Evolutionary conservation across 2,888 invertebrate species (phyloP).

Genomic region (Branchellion lobata): DNA sequence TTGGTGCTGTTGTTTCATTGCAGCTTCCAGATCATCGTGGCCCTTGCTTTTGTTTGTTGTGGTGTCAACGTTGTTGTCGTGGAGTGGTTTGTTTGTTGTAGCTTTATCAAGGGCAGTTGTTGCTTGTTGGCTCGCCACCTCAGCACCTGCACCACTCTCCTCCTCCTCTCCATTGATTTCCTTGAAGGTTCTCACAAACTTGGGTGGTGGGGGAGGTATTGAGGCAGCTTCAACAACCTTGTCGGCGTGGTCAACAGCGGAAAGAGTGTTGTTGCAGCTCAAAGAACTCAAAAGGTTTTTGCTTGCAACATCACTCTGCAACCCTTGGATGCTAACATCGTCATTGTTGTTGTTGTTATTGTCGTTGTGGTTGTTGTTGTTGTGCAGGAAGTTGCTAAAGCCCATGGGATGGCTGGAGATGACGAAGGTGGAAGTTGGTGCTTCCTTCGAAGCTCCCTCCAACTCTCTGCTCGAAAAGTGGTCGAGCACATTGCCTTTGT

Average conservation of each 20-base stretch:
- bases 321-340: not conserved
- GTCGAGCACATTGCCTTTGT: not conserved
- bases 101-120: too few relatives aligned
- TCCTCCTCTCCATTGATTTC: slow-evolving; percentile 19
- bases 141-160: not conserved
- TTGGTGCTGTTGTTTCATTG: not conserved
- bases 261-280: not conserved
- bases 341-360: not conserved
- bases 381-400: not conserved
- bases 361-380: not conserved
- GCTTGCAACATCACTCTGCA: not conserved
- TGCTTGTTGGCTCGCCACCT: not conserved
- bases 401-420: not conserved
- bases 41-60: not conserved
- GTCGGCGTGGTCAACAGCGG: too few relatives aligned
- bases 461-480: too few relatives aligned
- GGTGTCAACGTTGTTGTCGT: not conserved
- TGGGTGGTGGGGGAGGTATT: slow-evolving; percentile 34
- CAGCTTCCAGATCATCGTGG: not conserved
- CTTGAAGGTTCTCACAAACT: slow-evolving; percentile 39
- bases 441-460: too few relatives aligned
- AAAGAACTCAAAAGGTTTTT: not conserved
- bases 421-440: not conserved
- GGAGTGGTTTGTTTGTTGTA: not conserved
- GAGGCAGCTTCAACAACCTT: not conserved